These are phyloP conservation scores for Chrysogorgia sp. DNA, from an alignment of 92 coral and sea anemone species.

Conservation along the genomic window DNA sequence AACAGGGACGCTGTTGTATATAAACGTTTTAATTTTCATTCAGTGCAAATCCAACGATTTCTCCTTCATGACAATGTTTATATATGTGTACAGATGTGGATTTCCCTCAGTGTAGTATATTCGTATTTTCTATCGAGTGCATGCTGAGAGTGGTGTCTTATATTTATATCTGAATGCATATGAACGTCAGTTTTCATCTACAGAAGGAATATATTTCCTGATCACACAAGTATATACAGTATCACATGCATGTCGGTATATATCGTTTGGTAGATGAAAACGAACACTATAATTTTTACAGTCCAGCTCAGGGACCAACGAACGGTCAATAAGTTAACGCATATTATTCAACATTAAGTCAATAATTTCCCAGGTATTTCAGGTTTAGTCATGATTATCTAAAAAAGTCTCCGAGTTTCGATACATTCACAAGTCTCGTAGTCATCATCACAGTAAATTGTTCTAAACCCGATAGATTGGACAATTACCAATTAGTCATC, in stretches of 20 bases:
- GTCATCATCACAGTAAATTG: background rate
- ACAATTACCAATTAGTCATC: slow-evolving; percentile 16
- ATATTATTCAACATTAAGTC: background rate
- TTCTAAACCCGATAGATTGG: slow-evolving; percentile 1
- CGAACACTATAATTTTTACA: no score
- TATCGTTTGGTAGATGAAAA: background rate
- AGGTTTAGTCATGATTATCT: no score
- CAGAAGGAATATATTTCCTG: background rate
- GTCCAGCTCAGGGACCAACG: background rate
- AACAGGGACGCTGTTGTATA: background rate
- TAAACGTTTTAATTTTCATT: background rate
- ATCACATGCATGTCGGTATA: background rate
- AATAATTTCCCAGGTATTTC: background rate
- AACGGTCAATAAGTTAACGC: background rate
- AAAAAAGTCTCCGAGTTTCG: background rate
- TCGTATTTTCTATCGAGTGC: no score
- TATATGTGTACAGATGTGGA: no score
- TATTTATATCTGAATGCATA: background rate
- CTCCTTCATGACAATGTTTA: background rate
- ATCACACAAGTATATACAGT: no score
- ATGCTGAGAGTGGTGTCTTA: background rate
- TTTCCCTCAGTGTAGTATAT: no score
- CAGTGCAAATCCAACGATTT: background rate
- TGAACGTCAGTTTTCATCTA: background rate
- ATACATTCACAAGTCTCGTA: background rate